Evolutionary conservation across 2,888 invertebrate species (phyloP), one percentile per base, ranked within the genome.

Genomic region (Notocelia uddmanniana): DNA sequence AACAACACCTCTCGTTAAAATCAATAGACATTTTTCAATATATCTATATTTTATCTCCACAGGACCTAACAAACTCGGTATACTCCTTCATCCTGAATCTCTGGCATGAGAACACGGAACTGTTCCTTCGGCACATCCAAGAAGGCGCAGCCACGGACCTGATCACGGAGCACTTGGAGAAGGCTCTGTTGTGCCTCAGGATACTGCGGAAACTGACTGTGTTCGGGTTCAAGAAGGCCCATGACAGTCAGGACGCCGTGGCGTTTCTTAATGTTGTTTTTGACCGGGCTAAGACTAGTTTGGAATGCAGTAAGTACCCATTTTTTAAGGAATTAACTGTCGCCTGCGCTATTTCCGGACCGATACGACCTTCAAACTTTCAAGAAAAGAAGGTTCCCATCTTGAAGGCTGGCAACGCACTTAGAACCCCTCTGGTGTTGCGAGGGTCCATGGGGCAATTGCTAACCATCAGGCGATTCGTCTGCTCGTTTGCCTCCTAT

Each of bases 181-280:
- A 97, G 80, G 97, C 97, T 0, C 94, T 97, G 6, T 93, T 98
- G 0, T 95, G 96, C n/a, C 92, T 98, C 37, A 95, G 97, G 86
- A 97, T 98, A 81, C 87, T 99, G 76, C 95, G 98, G 78, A 98
- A 98, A 86, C 91, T 98, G 59, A 96, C 97, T 0, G 95, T 97
- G 21, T 96, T 96, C 83, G 98, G 98, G 0, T 97, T 97, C 78
- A 95, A 95, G 79, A 96, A 96, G 77, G 97, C 97, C 0, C 96
- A 97, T 71, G 95, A 96, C 79, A 96, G 95, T 79, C 95, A 95
- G 74, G 96, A 97, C 79, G 97, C 97, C 23, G 95, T 96, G 86
- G 94, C 95, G 1, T 98, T 98, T 85, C 87, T 98, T 69, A 96
- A 96, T 85, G 95, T 96, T 26, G 94, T 98, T 48, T 98, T 98